Evolutionary conservation across 2,113 vertebrate genomes (phyloP).

Genomic region (Nycticorax nycticorax): DNA sequence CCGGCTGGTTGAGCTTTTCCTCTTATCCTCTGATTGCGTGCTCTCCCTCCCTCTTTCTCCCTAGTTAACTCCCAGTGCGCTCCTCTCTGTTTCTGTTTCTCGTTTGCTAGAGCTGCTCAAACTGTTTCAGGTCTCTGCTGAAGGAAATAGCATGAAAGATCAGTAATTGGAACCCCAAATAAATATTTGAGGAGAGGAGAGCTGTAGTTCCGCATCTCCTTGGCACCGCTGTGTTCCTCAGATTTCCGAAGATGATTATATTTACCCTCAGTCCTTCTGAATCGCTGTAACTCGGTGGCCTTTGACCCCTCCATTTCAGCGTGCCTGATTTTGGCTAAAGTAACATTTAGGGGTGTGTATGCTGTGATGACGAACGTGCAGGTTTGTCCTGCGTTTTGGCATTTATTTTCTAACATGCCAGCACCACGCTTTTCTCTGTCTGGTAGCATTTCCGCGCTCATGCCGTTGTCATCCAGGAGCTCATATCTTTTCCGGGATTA

Average conservation of each 20-base stretch:
- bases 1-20: neutral
- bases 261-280: neutral
- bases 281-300: neutral
- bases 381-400: neutral
- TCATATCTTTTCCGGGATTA: neutral
- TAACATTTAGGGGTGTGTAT: neutral
- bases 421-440: neutral
- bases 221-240: neutral
- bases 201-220: neutral
- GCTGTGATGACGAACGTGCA: neutral
- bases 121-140: neutral
- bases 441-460: neutral
- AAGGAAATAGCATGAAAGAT: neutral
- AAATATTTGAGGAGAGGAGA: neutral
- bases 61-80: neutral
- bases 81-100: neutral
- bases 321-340: neutral
- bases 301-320: neutral
- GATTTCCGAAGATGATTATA: neutral
- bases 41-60: neutral
- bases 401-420: neutral
- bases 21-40: neutral
- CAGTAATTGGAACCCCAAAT: neutral
- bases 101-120: neutral
- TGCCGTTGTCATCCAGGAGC: fast-evolving